Conservation (phyloP, 1,140 invertebrate species). For the Ylistrum balloti region DNA sequence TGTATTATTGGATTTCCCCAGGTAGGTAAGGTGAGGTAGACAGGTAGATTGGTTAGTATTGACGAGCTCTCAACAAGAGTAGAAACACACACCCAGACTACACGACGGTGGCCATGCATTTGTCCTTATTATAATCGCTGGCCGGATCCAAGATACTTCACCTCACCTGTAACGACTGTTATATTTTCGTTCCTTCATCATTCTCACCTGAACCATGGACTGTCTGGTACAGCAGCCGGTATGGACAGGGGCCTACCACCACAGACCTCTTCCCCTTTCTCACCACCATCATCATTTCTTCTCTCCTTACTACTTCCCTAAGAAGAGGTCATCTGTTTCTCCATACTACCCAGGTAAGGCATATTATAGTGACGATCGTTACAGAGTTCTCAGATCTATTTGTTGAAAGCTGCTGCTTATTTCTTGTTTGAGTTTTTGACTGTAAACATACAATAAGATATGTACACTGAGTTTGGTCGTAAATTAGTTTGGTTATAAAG, state of each 20-base stretch:
- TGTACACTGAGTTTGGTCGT: conserved; percentile 44
- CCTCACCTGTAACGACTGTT: conserved; percentile 1
- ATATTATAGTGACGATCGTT: neutral
- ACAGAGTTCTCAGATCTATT: neutral
- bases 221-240: conserved; percentile 64
- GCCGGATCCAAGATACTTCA: conserved; percentile 25
- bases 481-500: neutral
- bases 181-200: neutral
- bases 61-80: conserved; percentile 37
- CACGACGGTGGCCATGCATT: conserved; percentile 36
- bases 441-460: neutral
- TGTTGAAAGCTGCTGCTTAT: neutral
- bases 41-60: conserved; percentile 17
- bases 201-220: conserved; percentile 60
- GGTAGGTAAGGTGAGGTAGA: conserved; percentile 37
- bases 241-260: conserved; percentile 66
- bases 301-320: conserved; percentile 62
- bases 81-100: conserved; percentile 32
- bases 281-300: conserved; percentile 60
- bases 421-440: neutral
- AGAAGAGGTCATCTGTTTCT: conserved; percentile 56
- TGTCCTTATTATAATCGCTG: conserved; percentile 8
- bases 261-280: conserved; percentile 58
- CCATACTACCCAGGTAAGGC: conserved; percentile 62
- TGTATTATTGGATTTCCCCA: conserved; percentile 33